Evolutionary conservation across 2,797 vertebrate genomes (phyloP), one percentile per base, ranked within the genome.

Genomic region (Ibycter americanus): DNA sequence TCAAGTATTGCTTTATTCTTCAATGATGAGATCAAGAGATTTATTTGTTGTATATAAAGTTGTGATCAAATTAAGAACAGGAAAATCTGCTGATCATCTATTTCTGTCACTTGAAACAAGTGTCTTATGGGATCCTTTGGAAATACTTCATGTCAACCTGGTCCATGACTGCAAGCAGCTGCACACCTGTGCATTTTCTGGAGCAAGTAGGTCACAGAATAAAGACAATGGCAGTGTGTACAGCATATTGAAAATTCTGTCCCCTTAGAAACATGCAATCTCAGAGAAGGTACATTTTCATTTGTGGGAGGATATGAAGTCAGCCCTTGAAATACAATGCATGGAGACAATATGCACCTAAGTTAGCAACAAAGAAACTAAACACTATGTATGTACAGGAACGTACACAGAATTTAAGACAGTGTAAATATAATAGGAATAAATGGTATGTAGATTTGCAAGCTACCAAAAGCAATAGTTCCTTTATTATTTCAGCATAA

Each of bases 401-500:
- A 62, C 2, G 26, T 49, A 93, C 29, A 66, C 15, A 80, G 46
- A 92, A 80, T 47, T 87, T 56, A 80, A 80, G 34, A 71, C 58
- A 47, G 13, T 49, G 58, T 23, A 71, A 82, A 89, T 36, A 86
- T n/a, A 92, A 38, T 44, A 90, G 61, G 77, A 93, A 87, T 54
- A 96, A 93, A 92, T 36, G 27, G 61, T 67, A 74, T 51, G 11
- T 21, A 72, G 40, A 51, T 88, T 86, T 78, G 92, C 58, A 86
- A 93, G 78, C 87, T 97, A 93, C 58, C 46, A 87, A 94, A 47
- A 93, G 38, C 54, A 96, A 74, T 26, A 46, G 32, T 92, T 96
- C 80, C 70, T 97, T 97, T 97, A 97, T 97, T 97, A 89, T 92
- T 93, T 94, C 83, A 94, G 42, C 68, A 91, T 83, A 83, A 87